Evolutionary conservation across 2,797 vertebrate species (phyloP).

Genomic region (Neoniphon sammara): DNA sequence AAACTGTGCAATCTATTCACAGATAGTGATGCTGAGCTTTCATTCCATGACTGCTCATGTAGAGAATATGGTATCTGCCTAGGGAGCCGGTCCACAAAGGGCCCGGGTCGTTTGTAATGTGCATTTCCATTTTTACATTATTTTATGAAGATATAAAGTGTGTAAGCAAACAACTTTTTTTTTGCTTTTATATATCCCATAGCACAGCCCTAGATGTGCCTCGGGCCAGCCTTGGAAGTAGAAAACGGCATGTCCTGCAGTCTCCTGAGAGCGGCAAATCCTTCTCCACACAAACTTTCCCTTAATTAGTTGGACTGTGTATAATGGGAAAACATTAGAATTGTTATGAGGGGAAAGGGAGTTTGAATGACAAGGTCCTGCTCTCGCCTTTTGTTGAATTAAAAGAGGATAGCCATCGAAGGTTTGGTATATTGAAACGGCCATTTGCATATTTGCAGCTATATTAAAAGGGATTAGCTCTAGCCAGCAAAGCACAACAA

Average conservation of each 20-base stretch:
- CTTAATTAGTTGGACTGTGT: conserved; percentile 92
- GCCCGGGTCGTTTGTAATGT: conserved; percentile 48
- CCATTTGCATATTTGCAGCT: conserved; percentile 98
- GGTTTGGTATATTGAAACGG: conserved; percentile 96
- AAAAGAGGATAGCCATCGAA: conserved; percentile 94
- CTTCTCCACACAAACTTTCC: conserved; percentile 81
- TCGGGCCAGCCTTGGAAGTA: conserved; percentile 45
- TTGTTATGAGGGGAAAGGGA: conserved; percentile 74
- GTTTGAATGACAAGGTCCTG: conserved; percentile 98
- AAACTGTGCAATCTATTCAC: conserved; percentile 66
- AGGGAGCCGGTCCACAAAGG: conserved; percentile 56
- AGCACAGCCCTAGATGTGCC: conserved; percentile 29
- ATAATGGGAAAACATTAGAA: conserved; percentile 76
- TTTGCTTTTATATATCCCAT: neutral
- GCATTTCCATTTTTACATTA: conserved; percentile 58
- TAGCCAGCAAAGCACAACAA: conserved; percentile 95
- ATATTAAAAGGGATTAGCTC: conserved; percentile 99
- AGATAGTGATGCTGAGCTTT: conserved; percentile 68
- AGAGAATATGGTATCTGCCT: conserved; percentile 51
- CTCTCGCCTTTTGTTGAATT: conserved; percentile 98
- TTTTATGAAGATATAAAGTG: conserved; percentile 63
- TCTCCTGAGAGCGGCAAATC: conserved; percentile 66
- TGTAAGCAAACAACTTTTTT: conserved; percentile 64
- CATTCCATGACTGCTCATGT: conserved; percentile 49
- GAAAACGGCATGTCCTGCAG: conserved; percentile 48